phyloP scores from a whole-genome alignment of 2,888 invertebrate genomes.

The Druceiella hillmani region DNA sequence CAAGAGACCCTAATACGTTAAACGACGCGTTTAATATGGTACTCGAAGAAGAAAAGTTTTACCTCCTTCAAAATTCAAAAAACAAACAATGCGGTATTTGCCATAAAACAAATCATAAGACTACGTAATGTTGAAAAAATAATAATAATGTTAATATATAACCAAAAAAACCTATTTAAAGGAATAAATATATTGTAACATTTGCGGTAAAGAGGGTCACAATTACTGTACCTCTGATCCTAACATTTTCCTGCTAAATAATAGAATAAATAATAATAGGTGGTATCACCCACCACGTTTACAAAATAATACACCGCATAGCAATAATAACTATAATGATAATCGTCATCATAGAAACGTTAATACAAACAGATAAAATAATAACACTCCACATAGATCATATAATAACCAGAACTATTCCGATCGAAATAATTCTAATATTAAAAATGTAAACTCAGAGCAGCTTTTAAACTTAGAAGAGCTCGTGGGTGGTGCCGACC shows the following conservation, averaged over 20 bases:
- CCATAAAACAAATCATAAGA: too few relatives aligned
- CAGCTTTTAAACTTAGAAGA: background rate
- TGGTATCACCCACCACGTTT: too few relatives aligned
- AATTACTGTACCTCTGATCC: background rate
- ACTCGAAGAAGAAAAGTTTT: slow-evolving; percentile 7
- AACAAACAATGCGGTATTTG: too few relatives aligned
- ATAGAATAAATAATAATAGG: too few relatives aligned
- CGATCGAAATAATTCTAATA: background rate
- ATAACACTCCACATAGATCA: too few relatives aligned
- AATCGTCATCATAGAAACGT: too few relatives aligned
- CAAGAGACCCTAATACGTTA: background rate
- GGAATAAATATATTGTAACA: background rate
- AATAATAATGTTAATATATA: background rate
- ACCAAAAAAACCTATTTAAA: background rate
- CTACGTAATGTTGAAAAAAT: too few relatives aligned
- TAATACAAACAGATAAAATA: too few relatives aligned
- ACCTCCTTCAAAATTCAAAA: background rate
- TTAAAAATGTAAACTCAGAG: background rate
- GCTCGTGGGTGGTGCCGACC: background rate
- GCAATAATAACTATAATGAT: too few relatives aligned
- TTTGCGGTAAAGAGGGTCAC: too few relatives aligned
- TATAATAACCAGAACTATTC: background rate
- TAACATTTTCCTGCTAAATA: background rate
- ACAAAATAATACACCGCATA: too few relatives aligned
- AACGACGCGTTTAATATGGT: slow-evolving; percentile 8